A percentile compares a stretch with the other conserved stretches of the same genome.
phyloP scores from a whole-genome alignment of 1,140 invertebrate genomes.

The Zaprionus nigranus region DNA sequence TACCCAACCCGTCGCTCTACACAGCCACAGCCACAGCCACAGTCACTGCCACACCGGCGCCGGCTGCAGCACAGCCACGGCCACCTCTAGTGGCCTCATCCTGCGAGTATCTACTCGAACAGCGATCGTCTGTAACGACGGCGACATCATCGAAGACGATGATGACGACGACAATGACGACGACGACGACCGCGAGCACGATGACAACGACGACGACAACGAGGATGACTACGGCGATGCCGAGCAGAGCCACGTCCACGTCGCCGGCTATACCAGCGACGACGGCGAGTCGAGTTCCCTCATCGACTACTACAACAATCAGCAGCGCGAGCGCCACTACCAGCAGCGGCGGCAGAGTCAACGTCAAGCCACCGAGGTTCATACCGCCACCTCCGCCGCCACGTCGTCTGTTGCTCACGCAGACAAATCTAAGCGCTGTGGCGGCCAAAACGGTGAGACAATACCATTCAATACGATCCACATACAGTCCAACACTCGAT shows the following conservation, averaged over 20 bases:
- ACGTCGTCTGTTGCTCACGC: constrained; percentile 76
- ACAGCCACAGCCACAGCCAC: not conserved
- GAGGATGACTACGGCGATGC: constrained; percentile 19
- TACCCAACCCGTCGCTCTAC: constrained; percentile 6
- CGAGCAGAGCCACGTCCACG: not conserved
- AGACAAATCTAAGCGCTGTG: constrained; percentile 73
- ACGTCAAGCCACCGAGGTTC: constrained; percentile 74
- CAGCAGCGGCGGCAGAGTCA: constrained; percentile 70
- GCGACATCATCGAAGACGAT: constrained; percentile 27
- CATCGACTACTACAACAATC: constrained; percentile 83
- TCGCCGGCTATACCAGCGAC: constrained; percentile 29
- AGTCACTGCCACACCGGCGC: not conserved
- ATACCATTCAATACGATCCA: not conserved
- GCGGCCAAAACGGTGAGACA: constrained; percentile 56
- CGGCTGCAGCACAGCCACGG: constrained; percentile 25
- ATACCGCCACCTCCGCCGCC: constrained; percentile 81
- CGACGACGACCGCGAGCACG: constrained; percentile 33
- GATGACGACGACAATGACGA: constrained; percentile 31
- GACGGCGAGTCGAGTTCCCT: constrained; percentile 72
- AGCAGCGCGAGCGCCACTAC: constrained; percentile 81
- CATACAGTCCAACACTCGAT: not conserved
- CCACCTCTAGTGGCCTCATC: constrained; percentile 69
- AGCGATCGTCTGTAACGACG: constrained; percentile 56
- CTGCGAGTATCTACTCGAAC: constrained; percentile 84
- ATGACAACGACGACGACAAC: constrained; percentile 36